Evolutionary conservation across 2,888 invertebrate genomes (phyloP), one percentile per base, ranked within the genome.

Genomic region (Brenthis ino): DNA sequence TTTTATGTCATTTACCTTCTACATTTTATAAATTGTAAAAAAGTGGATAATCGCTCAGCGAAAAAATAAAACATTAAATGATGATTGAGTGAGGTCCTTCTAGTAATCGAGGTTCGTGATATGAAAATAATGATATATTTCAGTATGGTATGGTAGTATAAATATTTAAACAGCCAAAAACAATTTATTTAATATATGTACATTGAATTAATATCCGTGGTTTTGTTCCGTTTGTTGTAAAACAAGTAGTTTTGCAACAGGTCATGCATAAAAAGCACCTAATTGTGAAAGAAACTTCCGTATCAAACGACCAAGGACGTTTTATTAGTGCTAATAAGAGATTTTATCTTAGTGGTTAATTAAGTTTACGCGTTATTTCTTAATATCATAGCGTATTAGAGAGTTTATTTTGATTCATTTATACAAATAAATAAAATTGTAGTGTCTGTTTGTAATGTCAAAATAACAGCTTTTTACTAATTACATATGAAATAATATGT

Each of bases 241-340:
- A 51, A 51, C 37, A 51, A 64, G 65, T 71, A 58, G n/a, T 60
- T 48, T 58, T 58, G 50, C 24, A 56, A 50, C 47, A 53, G 64
- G 64, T 71, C 65, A 54, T 56, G 69, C 65, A 56, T 58, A 66
- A 60, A 69, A 57, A 64, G 48, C 28, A 47, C 47, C 56, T 20
- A 61, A 5, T 53, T 20, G 4, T 43, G 37, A 66, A 55, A 47
- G 28, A 63, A 69, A 54, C 71, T 71, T 71, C 71, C 71, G 71
- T 55, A 50, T 48, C 24, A 68, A 71, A 63, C 54, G 64, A 63
- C 24, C 71, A 56, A 71, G 69, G 66, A 56, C 65, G 48, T 57
- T 64, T 64, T 53, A 20, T 16, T 13, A 61, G 51, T 16, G 20
- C 6, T 13, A n/a, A 33, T 14, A 37, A 16, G 51, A 61, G 16